Evolutionary conservation across 2,113 vertebrate species (phyloP).

Genomic region (Neogale vison): DNA sequence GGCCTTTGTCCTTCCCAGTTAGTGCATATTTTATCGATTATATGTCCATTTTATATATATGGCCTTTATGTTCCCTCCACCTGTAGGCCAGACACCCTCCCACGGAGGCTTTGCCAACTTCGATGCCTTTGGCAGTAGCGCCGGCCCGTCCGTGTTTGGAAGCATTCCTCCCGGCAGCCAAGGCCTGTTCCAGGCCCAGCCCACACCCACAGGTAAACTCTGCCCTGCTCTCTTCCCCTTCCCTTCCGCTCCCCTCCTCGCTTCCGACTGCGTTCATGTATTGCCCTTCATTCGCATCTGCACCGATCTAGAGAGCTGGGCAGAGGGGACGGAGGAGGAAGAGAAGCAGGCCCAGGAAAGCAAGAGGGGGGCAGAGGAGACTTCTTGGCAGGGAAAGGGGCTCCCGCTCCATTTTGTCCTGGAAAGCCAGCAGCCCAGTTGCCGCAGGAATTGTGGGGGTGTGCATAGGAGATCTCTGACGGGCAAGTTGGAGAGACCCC

Average conservation of each 20-base stretch:
- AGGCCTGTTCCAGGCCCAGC: slow-evolving; percentile 72
- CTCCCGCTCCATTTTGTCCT: neutral
- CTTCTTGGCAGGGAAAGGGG: neutral
- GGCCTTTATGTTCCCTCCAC: neutral
- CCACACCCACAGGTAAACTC: slow-evolving; percentile 69
- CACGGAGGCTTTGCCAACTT: slow-evolving; percentile 78
- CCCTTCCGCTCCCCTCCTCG: neutral
- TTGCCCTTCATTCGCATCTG: neutral
- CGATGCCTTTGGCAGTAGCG: slow-evolving; percentile 75
- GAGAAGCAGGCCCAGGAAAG: neutral
- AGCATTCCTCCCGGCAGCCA: slow-evolving; percentile 59
- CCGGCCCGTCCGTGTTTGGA: slow-evolving; percentile 63
- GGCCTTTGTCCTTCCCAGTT: neutral
- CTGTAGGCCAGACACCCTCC: slow-evolving; percentile 72
- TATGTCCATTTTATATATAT: neutral
- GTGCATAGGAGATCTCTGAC: neutral
- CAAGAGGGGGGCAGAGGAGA: neutral
- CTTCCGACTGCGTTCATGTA: neutral
- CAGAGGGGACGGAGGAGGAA: neutral
- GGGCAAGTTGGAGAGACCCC: neutral
- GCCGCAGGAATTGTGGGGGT: neutral
- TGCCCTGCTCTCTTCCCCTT: neutral
- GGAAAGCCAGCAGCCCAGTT: neutral
- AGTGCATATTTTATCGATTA: neutral
- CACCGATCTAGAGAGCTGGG: neutral